A percentile compares a stretch with the other conserved stretches of the same genome.
These are phyloP conservation scores for Aspiorhynchus laticeps DNA, from an alignment of 2,113 vertebrate species.

Conservation along the genomic window DNA sequence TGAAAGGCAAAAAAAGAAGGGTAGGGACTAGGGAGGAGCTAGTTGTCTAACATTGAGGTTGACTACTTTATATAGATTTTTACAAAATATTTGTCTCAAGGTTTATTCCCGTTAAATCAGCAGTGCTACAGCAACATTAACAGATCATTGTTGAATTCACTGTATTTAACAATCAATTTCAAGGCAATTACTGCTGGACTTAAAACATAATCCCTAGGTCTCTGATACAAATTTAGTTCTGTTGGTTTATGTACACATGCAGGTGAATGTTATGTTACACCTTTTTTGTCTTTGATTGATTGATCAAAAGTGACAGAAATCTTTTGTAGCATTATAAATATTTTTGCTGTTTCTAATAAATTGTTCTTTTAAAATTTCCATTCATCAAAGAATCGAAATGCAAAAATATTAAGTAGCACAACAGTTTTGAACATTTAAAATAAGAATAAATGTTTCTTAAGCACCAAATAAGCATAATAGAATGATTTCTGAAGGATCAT, in stretches of 20 bases:
- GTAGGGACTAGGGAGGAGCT: neutral
- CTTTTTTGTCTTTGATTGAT: neutral
- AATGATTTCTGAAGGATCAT: neutral
- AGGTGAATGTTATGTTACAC: neutral
- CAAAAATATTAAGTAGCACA: neutral
- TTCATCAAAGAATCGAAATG: too few species aligned
- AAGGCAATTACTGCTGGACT: neutral
- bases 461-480: neutral
- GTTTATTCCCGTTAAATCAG: neutral
- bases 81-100: neutral
- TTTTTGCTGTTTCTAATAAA: too few species aligned
- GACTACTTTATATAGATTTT: neutral
- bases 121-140: neutral
- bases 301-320: too few species aligned
- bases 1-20: neutral
- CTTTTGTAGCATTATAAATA: too few species aligned
- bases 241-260: neutral
- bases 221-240: neutral
- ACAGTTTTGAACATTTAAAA: neutral
- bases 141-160: neutral
- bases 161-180: neutral
- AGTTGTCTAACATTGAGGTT: neutral
- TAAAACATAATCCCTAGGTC: neutral
- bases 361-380: too few species aligned
- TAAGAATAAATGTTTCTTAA: neutral